Evolutionary conservation across 2,888 invertebrate species (phyloP), one percentile per base, ranked within the genome.

Genomic region (Lithophane semibrunnea): DNA sequence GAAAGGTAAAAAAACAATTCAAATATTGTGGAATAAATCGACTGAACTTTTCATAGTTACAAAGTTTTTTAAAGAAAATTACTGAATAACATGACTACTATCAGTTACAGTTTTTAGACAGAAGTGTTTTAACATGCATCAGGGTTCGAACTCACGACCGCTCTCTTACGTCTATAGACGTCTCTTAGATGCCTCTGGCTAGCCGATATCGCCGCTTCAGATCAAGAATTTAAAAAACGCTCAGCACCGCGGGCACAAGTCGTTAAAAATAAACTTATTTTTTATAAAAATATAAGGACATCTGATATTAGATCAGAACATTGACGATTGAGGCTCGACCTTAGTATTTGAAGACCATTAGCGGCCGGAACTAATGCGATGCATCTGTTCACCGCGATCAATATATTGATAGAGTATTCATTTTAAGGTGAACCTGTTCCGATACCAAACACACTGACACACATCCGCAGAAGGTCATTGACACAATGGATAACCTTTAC

Each of bases 381-480:
- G 64, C 67, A 13, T 82, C 69, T 52, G 64, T 54, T 73, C 70
- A 52, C 47, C 24, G 16, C 60, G 54, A 24, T 56, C 16, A 49
- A 16, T 74, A n/a, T 44, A 70, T 68, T 76, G 44, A 68, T 63
- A 9, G 16, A 29, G 24, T 58, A 63, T 60, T 63, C 3, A 58
- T 70, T 70, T 66, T 54, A 67, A 83, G 82, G 86, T 85, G 82
- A 83, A 68, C 73, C 24, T 67, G 64, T 71, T 66, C 49, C 24
- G n/a, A 42, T 44, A 47, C 1, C 47, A 8, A 66, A 67, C 60
- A 63, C 66, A 71, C 72, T 76, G 69, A 76, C 83, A 82, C 86
- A 82, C 67, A 63, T 64, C 52, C 42, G 58, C 66, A 84, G 70
- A 85, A 85, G 83, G 82, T 85, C 86, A 85, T 72, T 77, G 83